Evolutionary conservation across 2,888 invertebrate species (phyloP).

Genomic region (Chrysotoxum bicinctum): DNA sequence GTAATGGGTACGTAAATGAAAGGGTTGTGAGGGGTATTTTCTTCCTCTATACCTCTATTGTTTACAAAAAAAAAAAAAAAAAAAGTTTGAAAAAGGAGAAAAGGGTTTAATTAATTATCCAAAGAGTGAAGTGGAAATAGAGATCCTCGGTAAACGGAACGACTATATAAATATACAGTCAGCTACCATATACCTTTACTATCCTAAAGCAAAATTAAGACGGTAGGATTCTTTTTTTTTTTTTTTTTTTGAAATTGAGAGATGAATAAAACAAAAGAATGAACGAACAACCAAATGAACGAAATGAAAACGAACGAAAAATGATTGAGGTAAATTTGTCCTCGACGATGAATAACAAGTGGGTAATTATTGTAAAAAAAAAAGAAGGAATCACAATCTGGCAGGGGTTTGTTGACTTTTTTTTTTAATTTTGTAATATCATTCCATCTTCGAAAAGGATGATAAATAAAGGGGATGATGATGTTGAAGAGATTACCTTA

Average conservation of each 20-base stretch:
- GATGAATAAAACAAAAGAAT: conserved; percentile 60
- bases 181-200: background rate
- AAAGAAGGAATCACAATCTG: background rate
- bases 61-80: conserved; percentile 48
- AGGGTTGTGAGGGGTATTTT: background rate
- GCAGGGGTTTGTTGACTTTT: background rate
- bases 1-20: background rate
- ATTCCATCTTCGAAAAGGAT: background rate
- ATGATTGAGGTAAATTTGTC: conserved; percentile 69
- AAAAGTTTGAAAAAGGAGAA: conserved; percentile 32
- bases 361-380: conserved; percentile 52
- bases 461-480: background rate
- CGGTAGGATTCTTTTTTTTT: conserved; percentile 11
- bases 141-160: conserved; percentile 7
- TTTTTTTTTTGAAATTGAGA: conserved; percentile 45
- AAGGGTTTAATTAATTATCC: conserved; percentile 72
- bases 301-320: conserved; percentile 16
- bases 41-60: conserved; percentile 25
- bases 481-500: background rate
- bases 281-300: background rate
- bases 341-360: conserved; percentile 67
- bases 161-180: background rate
- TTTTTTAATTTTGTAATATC: conserved; percentile 1
- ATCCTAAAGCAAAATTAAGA: conserved; percentile 36
- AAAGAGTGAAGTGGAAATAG: conserved; percentile 46